Evolutionary conservation across 2,797 vertebrate species (phyloP).

Genomic region (Mareca penelope): DNA sequence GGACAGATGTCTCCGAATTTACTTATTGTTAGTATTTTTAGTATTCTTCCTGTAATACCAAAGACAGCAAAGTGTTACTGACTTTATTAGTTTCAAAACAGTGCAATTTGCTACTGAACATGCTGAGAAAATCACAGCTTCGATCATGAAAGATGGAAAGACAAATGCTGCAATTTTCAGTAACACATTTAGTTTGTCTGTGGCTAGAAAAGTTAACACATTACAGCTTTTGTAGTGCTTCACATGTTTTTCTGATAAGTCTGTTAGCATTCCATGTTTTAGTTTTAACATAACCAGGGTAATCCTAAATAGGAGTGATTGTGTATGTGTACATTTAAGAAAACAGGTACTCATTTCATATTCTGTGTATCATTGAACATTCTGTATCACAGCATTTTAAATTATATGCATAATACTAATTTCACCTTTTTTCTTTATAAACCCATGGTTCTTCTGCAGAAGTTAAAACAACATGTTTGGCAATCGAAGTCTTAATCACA

Average conservation of each 20-base stretch:
- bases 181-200: not conserved
- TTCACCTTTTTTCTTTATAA: not conserved
- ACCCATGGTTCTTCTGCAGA: accelerated
- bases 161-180: constrained; percentile 35
- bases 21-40: not conserved
- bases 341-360: not conserved
- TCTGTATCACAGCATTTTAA: not conserved
- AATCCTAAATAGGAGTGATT: not conserved
- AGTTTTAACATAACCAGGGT: not conserved
- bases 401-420: not conserved
- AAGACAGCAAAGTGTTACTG: not conserved
- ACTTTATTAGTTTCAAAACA: constrained; percentile 40
- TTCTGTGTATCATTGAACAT: not conserved
- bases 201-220: not conserved
- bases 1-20: not conserved
- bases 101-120: constrained; percentile 5
- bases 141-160: constrained; percentile 30
- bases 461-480: not conserved
- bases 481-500: not conserved
- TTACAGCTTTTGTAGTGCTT: not conserved
- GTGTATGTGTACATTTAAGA: not conserved
- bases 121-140: constrained; percentile 57
- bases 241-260: not conserved
- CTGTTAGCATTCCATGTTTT: not conserved
- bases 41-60: not conserved